Evolutionary conservation across 2,113 vertebrate genomes (phyloP).

Genomic region (Anolis carolinensis): DNA sequence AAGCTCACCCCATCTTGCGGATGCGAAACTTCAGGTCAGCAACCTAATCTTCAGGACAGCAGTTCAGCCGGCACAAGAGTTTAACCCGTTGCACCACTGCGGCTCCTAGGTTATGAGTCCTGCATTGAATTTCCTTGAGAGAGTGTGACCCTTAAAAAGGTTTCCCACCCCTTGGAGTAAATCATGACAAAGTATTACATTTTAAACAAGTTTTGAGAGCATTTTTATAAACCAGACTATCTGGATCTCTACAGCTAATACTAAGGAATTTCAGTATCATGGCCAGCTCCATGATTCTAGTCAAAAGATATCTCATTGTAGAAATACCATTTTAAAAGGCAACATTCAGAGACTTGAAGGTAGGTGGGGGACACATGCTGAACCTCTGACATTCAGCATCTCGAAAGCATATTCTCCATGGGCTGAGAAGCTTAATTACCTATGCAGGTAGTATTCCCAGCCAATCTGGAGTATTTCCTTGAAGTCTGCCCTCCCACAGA

Average conservation of each 20-base stretch:
- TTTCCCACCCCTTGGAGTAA: neutral
- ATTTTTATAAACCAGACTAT: neutral
- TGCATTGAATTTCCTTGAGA: neutral
- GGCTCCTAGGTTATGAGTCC: neutral
- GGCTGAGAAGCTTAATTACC: neutral
- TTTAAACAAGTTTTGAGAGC: neutral
- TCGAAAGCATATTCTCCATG: neutral
- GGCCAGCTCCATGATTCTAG: neutral
- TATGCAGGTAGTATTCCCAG: neutral
- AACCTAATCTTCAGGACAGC: too few species aligned
- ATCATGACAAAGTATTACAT: neutral
- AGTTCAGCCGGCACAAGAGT: too few species aligned
- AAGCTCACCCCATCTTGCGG: too few species aligned
- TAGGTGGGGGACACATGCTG: neutral
- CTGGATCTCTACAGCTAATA: neutral
- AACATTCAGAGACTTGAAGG: neutral
- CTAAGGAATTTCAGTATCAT: neutral
- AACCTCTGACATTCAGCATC: neutral
- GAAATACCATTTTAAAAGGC: neutral
- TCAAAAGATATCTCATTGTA: neutral
- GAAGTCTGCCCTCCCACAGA: conserved; percentile 3
- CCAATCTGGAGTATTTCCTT: conserved; percentile 18
- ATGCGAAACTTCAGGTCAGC: too few species aligned
- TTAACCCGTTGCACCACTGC: neutral
- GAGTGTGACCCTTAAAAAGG: neutral